Percentiles rank a stretch among this genome's conserved stretches.
These are phyloP conservation scores for Lucifuga dentata DNA, from an alignment of 2,113 vertebrate species.

Conservation along the genomic window DNA sequence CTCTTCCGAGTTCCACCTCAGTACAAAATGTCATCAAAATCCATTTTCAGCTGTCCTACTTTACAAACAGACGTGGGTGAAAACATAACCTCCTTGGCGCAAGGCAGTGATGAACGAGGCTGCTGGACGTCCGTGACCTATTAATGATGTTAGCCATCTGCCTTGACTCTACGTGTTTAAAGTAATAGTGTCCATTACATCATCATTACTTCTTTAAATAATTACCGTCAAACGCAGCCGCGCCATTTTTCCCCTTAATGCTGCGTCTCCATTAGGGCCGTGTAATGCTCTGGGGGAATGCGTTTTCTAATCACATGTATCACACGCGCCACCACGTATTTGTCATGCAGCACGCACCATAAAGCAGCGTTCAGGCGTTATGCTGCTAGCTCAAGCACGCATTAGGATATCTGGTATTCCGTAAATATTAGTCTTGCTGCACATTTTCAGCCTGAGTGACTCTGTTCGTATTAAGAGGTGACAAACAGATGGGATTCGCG, in stretches of 20 bases:
- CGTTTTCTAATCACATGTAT: slow-evolving; percentile 60
- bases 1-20: too few relatives aligned
- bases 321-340: slow-evolving; percentile 42
- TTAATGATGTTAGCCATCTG: slow-evolving; percentile 51
- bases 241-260: slow-evolving; percentile 6
- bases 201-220: slow-evolving; percentile 58
- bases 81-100: too few relatives aligned
- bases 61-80: too few relatives aligned
- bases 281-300: slow-evolving; percentile 32
- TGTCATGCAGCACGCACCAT: slow-evolving; percentile 56
- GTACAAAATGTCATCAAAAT: too few relatives aligned
- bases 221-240: slow-evolving; percentile 59
- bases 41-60: too few relatives aligned
- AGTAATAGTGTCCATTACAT: slow-evolving; percentile 46
- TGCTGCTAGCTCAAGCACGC: slow-evolving; percentile 41
- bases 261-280: slow-evolving; percentile 54
- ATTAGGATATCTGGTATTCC: slow-evolving; percentile 68
- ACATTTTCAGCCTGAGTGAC: slow-evolving; percentile 71
- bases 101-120: slow-evolving; percentile 19
- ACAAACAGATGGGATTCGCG: slow-evolving; percentile 64
- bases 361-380: slow-evolving; percentile 51
- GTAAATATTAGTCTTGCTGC: slow-evolving; percentile 73
- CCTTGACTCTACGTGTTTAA: slow-evolving; percentile 41
- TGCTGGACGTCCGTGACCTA: slow-evolving; percentile 49
- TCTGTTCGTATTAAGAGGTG: slow-evolving; percentile 71